A percentile compares a stretch with the other conserved stretches of the same genome.
Evolutionary conservation across 2,113 vertebrate species (phyloP).

Genomic region (Pelecanus crispus): DNA sequence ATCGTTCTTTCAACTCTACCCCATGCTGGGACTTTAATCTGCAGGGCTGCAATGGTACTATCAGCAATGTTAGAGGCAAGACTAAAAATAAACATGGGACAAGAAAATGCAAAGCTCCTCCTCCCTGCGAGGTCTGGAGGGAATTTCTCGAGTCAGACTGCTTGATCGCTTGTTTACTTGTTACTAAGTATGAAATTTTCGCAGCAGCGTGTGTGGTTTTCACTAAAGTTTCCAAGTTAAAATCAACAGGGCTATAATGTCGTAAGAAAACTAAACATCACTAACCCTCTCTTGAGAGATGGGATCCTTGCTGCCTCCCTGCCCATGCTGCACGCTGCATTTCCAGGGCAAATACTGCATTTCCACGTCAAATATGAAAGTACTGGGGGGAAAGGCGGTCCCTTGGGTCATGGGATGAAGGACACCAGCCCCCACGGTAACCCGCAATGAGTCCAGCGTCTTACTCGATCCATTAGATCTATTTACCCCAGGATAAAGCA

Average conservation of each 20-base stretch:
- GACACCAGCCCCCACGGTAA: background rate
- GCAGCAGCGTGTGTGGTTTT: constrained; percentile 35
- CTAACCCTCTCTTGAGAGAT: background rate
- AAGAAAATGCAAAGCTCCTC: constrained; percentile 55
- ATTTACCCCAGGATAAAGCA: background rate
- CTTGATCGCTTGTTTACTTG: constrained; percentile 34
- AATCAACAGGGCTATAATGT: background rate
- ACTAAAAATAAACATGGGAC: constrained; percentile 46
- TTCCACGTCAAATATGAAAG: background rate
- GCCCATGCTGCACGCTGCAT: background rate
- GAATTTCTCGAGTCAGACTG: constrained; percentile 34
- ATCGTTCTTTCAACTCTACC: background rate
- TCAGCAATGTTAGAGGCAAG: constrained; percentile 16
- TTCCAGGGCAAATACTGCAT: background rate
- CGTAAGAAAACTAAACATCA: background rate
- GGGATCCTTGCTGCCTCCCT: background rate
- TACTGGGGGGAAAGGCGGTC: background rate
- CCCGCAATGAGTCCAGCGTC: background rate
- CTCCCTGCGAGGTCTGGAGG: background rate
- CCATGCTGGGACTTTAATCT: constrained; percentile 11
- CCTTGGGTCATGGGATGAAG: background rate
- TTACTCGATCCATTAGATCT: background rate
- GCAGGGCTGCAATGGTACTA: background rate
- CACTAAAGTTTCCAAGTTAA: constrained; percentile 21
- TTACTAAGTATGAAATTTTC: constrained; percentile 52